Conservation (phyloP, 2,113 vertebrate genomes). For the Clarias macrocephalus region DNA sequence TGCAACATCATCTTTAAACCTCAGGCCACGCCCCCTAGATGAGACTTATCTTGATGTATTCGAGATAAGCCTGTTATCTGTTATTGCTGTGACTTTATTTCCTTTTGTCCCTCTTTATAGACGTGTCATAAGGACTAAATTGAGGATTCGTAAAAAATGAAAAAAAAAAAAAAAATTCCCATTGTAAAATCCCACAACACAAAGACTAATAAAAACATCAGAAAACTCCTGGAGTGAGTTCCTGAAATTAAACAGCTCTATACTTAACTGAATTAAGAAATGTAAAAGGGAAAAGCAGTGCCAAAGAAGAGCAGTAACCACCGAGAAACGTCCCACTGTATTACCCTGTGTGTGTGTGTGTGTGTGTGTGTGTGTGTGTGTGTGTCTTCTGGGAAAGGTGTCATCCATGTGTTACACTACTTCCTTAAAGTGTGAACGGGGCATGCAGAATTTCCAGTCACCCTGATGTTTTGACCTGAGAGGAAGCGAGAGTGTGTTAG, state of each 20-base stretch:
- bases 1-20: neutral
- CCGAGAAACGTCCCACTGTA: too few relatives aligned
- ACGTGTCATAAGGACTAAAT: too few relatives aligned
- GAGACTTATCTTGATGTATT: neutral
- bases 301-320: neutral
- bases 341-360: neutral
- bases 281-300: neutral
- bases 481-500: neutral
- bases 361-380: too few relatives aligned
- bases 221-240: neutral
- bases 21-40: neutral
- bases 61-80: too few relatives aligned
- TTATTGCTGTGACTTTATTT: neutral
- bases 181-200: neutral
- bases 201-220: neutral
- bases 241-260: neutral
- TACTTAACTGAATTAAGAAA: neutral
- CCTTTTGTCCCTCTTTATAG: neutral
- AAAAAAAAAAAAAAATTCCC: neutral
- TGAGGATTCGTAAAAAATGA: neutral
- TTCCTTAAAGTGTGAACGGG: neutral
- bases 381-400: neutral
- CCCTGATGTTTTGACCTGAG: neutral
- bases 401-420: neutral
- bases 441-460: neutral